Evolutionary conservation across 2,797 vertebrate species (phyloP).

Genomic region (Eutrigla gurnardus): DNA sequence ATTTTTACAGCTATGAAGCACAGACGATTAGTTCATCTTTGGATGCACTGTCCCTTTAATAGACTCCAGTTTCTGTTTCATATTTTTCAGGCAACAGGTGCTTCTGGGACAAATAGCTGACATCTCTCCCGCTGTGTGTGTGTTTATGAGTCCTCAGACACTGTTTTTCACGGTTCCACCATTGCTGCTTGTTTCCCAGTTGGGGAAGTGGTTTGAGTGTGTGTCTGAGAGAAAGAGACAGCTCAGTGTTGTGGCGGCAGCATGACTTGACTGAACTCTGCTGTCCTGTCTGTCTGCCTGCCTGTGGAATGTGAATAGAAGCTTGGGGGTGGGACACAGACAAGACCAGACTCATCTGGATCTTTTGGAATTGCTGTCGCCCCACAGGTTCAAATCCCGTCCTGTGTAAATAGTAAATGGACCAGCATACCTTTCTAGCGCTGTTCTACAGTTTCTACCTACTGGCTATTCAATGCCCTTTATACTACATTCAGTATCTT

Average conservation of each 20-base stretch:
- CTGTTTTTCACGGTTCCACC: slow-evolving; percentile 63
- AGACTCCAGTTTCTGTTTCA: slow-evolving; percentile 13
- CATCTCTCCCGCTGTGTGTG: slow-evolving; percentile 13
- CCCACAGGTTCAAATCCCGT: no score
- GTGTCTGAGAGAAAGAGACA: slow-evolving; percentile 3
- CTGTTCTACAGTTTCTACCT: no score
- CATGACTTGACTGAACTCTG: no score
- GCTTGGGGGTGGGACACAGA: no score
- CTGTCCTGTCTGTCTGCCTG: no score
- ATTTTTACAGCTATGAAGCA: background rate
- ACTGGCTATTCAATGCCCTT: no score
- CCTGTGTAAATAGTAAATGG: no score
- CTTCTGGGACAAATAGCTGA: slow-evolving; percentile 41
- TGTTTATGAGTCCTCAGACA: slow-evolving; percentile 36
- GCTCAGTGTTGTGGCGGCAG: background rate
- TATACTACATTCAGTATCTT: no score
- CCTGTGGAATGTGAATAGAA: no score
- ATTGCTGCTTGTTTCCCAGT: slow-evolving; percentile 77
- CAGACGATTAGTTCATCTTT: background rate
- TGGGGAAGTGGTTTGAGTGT: slow-evolving; percentile 72
- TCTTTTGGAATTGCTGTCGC: no score
- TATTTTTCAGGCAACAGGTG: slow-evolving; percentile 43
- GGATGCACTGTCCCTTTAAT: slow-evolving; percentile 25
- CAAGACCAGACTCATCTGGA: no score
- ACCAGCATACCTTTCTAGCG: no score